Conservation (phyloP, 2,888 invertebrate species). For the Syrista parreyssii region DNA sequence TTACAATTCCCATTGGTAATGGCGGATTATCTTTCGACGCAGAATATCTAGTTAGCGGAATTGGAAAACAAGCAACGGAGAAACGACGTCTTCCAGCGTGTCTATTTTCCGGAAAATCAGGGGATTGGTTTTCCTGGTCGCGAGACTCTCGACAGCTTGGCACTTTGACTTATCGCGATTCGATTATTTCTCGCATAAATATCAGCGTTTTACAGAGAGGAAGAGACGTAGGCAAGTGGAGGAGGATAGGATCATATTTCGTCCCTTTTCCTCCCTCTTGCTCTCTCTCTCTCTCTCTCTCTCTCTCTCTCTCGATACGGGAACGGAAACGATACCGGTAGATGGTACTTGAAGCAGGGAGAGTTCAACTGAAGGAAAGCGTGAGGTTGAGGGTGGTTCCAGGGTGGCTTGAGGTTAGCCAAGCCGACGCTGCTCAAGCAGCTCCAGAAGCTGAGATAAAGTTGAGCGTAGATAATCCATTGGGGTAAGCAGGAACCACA, state of each 20-base stretch:
- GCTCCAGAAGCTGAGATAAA: conserved; percentile 26
- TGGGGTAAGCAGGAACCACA: conserved; percentile 19
- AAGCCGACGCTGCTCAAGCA: neutral
- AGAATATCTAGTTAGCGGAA: neutral
- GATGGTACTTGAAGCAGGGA: neutral
- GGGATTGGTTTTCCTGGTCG: neutral
- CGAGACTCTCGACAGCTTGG: neutral
- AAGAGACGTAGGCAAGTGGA: neutral
- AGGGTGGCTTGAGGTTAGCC: neutral
- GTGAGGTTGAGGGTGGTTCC: neutral
- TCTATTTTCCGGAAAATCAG: neutral
- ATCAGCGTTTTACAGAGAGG: neutral
- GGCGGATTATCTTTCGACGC: conserved; percentile 41
- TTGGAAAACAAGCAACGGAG: neutral
- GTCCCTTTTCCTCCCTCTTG: conserved; percentile 2
- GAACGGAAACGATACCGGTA: neutral
- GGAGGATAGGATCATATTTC: neutral
- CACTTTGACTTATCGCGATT: neutral
- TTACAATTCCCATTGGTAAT: conserved; percentile 52
- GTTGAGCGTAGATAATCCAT: conserved; percentile 37
- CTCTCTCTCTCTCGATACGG: conserved; percentile 1
- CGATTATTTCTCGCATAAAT: neutral
- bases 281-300: neutral
- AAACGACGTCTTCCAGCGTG: neutral
- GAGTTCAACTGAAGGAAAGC: neutral